Evolutionary conservation across 2,113 vertebrate species (phyloP).

Genomic region (Aptenodytes forsteri): DNA sequence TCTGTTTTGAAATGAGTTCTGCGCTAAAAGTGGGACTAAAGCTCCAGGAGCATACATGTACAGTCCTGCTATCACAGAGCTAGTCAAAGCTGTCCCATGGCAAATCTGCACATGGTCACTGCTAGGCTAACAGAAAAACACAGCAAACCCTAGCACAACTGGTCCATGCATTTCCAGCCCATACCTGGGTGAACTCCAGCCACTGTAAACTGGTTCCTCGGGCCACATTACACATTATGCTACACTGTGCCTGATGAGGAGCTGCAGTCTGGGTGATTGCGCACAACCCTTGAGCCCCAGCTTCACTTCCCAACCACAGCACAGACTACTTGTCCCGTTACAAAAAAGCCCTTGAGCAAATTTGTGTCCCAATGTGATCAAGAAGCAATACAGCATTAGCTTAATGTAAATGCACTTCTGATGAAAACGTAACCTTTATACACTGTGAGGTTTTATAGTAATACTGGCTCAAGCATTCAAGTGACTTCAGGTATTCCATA

Average conservation of each 20-base stretch:
- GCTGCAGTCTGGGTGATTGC: neutral
- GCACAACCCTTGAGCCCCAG: neutral
- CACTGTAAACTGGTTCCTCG: neutral
- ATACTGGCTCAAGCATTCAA: neutral
- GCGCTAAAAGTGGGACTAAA: accelerated
- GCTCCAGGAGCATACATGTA: neutral
- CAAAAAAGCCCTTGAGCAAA: neutral
- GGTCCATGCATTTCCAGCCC: neutral
- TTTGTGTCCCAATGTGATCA: accelerated
- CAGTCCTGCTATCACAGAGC: neutral
- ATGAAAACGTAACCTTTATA: neutral
- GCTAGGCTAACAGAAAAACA: neutral
- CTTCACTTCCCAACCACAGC: neutral
- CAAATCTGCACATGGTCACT: neutral
- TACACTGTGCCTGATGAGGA: neutral
- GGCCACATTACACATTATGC: neutral
- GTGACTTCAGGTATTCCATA: slow-evolving; percentile 54
- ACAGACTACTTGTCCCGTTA: neutral
- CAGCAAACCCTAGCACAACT: neutral
- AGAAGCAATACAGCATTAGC: neutral
- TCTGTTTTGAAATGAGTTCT: neutral
- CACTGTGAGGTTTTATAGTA: neutral
- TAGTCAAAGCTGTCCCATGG: neutral
- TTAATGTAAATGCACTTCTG: neutral
- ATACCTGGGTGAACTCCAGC: neutral